Evolutionary conservation across 2,797 vertebrate genomes (phyloP).

Genomic region (Myripristis jacobus): DNA sequence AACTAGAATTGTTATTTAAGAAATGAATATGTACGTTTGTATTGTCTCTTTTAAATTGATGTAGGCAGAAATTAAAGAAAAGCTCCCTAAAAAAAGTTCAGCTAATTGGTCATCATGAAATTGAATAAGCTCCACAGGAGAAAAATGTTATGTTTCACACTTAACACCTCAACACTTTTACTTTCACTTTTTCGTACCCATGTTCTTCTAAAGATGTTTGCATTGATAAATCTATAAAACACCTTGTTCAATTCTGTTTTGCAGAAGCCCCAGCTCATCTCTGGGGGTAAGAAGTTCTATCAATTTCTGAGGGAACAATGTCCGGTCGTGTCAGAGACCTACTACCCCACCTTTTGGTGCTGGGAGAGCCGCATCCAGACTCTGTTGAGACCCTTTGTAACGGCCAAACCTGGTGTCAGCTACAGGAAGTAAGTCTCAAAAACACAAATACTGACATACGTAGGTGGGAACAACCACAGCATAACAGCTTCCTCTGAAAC

Average conservation of each 20-base stretch:
- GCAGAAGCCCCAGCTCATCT: conserved; percentile 96
- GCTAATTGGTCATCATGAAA: neutral
- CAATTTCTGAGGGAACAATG: conserved; percentile 94
- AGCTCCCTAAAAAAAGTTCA: neutral
- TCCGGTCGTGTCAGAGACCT: conserved; percentile 95
- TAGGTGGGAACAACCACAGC: neutral
- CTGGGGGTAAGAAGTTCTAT: conserved; percentile 91
- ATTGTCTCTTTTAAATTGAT: too few relatives aligned
- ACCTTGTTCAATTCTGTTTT: conserved; percentile 44
- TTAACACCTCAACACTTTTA: neutral
- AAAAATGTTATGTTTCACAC: too few relatives aligned
- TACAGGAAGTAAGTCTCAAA: conserved; percentile 94
- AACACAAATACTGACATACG: neutral
- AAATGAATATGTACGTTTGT: neutral
- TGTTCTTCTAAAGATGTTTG: neutral
- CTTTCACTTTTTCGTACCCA: too few relatives aligned
- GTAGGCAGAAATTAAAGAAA: too few relatives aligned
- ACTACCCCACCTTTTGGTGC: conserved; percentile 98
- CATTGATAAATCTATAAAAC: neutral
- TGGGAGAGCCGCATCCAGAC: conserved; percentile 98
- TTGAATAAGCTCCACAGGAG: neutral
- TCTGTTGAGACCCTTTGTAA: conserved; percentile 95
- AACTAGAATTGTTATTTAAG: neutral
- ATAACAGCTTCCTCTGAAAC: neutral
- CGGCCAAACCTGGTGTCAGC: conserved; percentile 90